Percentiles rank a stretch among this genome's conserved stretches.
Evolutionary conservation across 1,140 invertebrate genomes (phyloP).

Genomic region (Papilio machaon): DNA sequence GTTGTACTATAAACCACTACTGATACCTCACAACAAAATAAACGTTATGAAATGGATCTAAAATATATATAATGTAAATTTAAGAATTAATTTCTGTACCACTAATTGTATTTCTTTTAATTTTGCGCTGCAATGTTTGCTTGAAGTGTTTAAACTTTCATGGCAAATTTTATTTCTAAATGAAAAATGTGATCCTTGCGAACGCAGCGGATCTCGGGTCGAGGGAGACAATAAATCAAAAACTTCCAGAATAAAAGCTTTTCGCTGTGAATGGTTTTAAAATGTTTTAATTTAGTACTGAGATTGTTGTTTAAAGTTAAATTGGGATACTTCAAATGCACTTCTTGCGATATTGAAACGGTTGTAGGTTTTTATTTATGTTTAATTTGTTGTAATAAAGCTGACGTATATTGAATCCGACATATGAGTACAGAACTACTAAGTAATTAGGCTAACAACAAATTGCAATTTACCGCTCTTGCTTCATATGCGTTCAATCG

Average conservation of each 20-base stretch:
- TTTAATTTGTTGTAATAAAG: not conserved
- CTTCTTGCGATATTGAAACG: not conserved
- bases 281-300: constrained; percentile 21
- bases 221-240: constrained; percentile 19
- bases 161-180: constrained; percentile 16
- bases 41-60: too few relatives aligned
- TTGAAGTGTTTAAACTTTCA: not conserved
- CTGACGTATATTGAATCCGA: not conserved
- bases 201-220: constrained; percentile 3
- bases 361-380: not conserved
- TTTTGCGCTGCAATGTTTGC: not conserved
- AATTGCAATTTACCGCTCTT: not conserved
- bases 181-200: constrained; percentile 2
- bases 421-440: too few relatives aligned
- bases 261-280: constrained; percentile 7
- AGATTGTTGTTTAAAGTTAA: constrained; percentile 5
- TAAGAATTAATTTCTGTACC: too few relatives aligned
- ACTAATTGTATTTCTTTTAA: not conserved
- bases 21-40: too few relatives aligned
- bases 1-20: too few relatives aligned
- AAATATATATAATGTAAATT: too few relatives aligned
- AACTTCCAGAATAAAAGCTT: constrained; percentile 19
- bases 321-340: not conserved
- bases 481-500: not conserved
- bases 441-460: not conserved